Percentiles rank a stretch among this genome's conserved stretches.
These are phyloP conservation scores for Drosophila leonis DNA, from an alignment of 2,888 invertebrate species.

Conservation along the genomic window DNA sequence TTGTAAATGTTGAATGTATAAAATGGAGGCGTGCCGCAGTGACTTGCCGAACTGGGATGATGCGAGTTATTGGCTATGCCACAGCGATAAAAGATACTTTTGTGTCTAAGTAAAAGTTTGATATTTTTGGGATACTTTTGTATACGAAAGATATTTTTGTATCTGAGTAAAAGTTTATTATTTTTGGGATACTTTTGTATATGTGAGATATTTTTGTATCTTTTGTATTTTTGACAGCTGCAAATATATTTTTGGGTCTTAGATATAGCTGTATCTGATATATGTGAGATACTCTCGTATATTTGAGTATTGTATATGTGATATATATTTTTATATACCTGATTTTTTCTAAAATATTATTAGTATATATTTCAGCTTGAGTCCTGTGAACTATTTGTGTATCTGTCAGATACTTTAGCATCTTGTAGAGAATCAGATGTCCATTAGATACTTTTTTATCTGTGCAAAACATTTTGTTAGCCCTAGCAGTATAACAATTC, in stretches of 20 bases:
- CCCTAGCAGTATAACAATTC: not conserved
- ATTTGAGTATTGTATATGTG: no score
- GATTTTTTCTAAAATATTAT: no score
- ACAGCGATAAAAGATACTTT: not conserved
- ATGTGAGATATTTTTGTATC: not conserved
- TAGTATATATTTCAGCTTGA: no score
- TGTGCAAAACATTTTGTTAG: no score
- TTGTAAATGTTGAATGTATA: not conserved
- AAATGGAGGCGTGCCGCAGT: slow-evolving; percentile 1
- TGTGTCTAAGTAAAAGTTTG: not conserved
- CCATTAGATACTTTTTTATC: no score
- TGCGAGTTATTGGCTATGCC: not conserved
- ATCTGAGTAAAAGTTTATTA: not conserved
- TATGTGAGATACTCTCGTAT: no score
- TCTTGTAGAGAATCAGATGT: not conserved
- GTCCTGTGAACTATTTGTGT: no score
- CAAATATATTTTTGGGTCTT: no score
- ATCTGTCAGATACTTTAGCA: not conserved
- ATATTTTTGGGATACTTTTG: not conserved
- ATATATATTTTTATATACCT: no score
- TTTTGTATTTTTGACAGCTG: no score
- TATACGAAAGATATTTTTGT: not conserved
- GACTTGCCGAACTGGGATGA: not conserved
- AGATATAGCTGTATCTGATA: not conserved
- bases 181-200: not conserved